Base-by-base conservation (phyloP, 2,888 invertebrate species). In the Eugnorisma glareosa region DNA sequence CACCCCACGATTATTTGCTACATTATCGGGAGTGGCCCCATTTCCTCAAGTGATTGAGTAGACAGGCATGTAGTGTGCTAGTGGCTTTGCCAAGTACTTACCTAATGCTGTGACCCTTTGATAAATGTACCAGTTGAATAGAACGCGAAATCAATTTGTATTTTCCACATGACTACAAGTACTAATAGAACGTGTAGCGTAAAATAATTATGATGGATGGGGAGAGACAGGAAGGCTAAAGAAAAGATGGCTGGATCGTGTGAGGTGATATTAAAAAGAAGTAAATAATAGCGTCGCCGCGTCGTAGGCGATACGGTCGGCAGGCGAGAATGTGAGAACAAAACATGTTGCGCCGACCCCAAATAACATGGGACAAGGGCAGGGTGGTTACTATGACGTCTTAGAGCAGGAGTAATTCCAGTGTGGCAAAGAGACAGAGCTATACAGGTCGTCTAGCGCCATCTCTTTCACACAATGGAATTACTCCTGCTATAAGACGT, bases 1-100 rank as follows among this genome's bases (percentile, higher is more conserved):
- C 57, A 81, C 59, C 59, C 51, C 31, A 18, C 59, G 24, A 43
- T 67, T 75, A 67, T 70, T 75, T 81, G 31, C 48, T n/a, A n/a
- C 1, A 45, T 81, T 70, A 81, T 75, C 69, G 24, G 18, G 11
- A 79, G 67, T 61, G 66, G 31, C 31, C 66, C 43, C 59, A 67
- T 54, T 80, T 54, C 66, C 54, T 54, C 31, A 61, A 75, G 54
- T 61, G 61, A 75, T 61, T 54, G 61, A 67, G 40, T 18, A 54
- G 37, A n/a, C 13, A 66, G 51, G 31, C 31, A 11, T 28, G 31
- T 28, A n/a, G 8, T 79, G 13, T 35, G 7, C n/a, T n/a, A n/a
- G n/a, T n/a, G 28, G 72, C 45, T 63, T 66, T 45, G 31, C 18
- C 4, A 70, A 71, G 48, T 45, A n/a, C n/a, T n/a, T n/a, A n/a